A percentile compares a stretch with the other conserved stretches of the same genome.
These are phyloP conservation scores for Paratilapia polleni DNA, from an alignment of 2,113 vertebrate genomes.

Conservation along the genomic window DNA sequence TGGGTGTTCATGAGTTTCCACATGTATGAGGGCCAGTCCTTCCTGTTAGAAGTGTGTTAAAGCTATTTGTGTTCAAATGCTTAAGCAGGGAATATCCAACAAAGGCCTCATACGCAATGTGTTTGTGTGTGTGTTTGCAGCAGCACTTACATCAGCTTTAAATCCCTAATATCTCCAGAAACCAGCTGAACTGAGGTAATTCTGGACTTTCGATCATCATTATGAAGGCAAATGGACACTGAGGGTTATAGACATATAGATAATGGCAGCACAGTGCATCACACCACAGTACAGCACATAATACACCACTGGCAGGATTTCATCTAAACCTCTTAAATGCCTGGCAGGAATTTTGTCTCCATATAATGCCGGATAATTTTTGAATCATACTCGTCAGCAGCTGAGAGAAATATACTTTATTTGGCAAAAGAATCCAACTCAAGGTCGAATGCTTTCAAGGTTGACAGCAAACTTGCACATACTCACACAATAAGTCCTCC, in stretches of 20 bases:
- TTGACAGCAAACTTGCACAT: not conserved
- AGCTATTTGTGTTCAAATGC: not conserved
- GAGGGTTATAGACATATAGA: slow-evolving; percentile 33
- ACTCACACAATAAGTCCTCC: not conserved
- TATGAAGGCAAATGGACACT: slow-evolving; percentile 29
- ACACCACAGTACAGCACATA: not conserved
- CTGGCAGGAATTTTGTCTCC: not conserved
- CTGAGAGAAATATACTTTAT: not conserved
- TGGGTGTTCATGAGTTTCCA: not conserved
- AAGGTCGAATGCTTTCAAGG: not conserved
- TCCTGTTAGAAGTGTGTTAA: not conserved
- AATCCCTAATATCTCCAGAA: slow-evolving; percentile 40
- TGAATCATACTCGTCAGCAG: not conserved
- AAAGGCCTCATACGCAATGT: not conserved
- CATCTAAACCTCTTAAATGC: slow-evolving; percentile 7
- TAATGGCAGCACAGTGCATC: not conserved
- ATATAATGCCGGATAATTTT: not conserved
- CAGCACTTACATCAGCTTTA: slow-evolving; percentile 28
- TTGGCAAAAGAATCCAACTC: not conserved
- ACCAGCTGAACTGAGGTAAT: slow-evolving; percentile 47
- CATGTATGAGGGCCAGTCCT: not conserved
- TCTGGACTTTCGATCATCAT: slow-evolving; percentile 34
- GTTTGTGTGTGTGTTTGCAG: not conserved
- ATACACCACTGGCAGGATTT: not conserved
- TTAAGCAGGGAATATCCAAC: not conserved